These are phyloP conservation scores for Drosophila seguyi DNA, from an alignment of 1,140 invertebrate genomes.

Conservation along the genomic window DNA sequence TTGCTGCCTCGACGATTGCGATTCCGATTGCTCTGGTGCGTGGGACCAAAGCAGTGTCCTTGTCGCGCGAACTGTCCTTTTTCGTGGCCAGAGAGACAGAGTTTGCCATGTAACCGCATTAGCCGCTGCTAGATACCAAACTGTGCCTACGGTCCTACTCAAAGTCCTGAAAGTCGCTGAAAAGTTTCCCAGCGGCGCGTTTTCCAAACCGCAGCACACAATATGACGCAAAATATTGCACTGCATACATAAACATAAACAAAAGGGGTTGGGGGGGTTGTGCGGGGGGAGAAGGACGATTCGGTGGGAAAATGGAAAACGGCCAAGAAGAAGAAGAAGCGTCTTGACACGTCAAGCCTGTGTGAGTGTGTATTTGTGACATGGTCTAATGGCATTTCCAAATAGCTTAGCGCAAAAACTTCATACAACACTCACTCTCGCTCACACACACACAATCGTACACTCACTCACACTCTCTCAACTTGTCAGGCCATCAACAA, in stretches of 20 bases:
- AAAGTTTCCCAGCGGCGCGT: slow-evolving; percentile 48
- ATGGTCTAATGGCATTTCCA: slow-evolving; percentile 79
- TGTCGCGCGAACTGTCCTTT: slow-evolving; percentile 1
- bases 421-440: slow-evolving; percentile 61
- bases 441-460: slow-evolving; percentile 22
- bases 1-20: slow-evolving; percentile 24
- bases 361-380: slow-evolving; percentile 51
- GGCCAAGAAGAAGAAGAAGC: slow-evolving; percentile 22
- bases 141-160: slow-evolving; percentile 56
- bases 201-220: slow-evolving; percentile 62
- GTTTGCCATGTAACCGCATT: slow-evolving; percentile 63
- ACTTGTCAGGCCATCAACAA: slow-evolving; percentile 57
- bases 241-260: slow-evolving; percentile 77
- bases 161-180: slow-evolving; percentile 29
- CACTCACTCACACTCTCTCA: slow-evolving; percentile 36
- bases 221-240: slow-evolving; percentile 80
- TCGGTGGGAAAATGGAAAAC: slow-evolving; percentile 5
- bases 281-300: background rate
- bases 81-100: slow-evolving; percentile 5
- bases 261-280: background rate
- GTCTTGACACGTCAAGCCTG: slow-evolving; percentile 34
- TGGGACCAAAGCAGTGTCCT: slow-evolving; percentile 5
- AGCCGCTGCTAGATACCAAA: slow-evolving; percentile 59
- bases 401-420: slow-evolving; percentile 79
- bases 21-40: background rate